Evolutionary conservation across 2,797 vertebrate genomes (phyloP), one percentile per base, ranked within the genome.

Genomic region (Monodelphis domestica): DNA sequence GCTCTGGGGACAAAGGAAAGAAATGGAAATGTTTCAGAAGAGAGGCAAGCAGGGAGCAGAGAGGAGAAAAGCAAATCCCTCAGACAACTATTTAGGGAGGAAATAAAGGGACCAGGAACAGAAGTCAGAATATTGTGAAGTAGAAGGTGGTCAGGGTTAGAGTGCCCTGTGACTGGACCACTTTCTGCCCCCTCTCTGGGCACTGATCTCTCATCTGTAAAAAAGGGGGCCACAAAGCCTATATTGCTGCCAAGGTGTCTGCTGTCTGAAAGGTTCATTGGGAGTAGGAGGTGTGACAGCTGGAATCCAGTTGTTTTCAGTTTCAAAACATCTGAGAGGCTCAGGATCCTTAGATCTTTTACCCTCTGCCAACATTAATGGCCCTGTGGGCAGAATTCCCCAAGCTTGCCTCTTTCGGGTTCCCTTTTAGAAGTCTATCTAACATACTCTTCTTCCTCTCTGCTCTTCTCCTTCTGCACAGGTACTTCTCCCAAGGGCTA

Each of bases 401-500:
- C 51, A 33, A 29, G 33, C 50, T 94, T 21, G 1, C 87, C 57
- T 89, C 88, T 56, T 91, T 30, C 1, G 50, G 70, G 45, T 12
- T 91, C 56, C 89, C 93, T 94, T 78, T 90, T 52, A 91, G 89
- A 70, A 55, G 15, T 88, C 90, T 89, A 88, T 95, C 92, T 89
- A 30, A 54, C 53, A 95, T 88, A 52, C 91, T 91, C 29, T 50
- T 53, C 87, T 90, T 96, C 93, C 55, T 91, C 91, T 94, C 45
- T 56, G 63, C 84, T 94, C 94, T 93, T 88, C 89, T 94, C 97
- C 97, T 92, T 56, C 95, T 95, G 87, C 53, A 95, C 89, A 96
- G 97, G 97, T 98, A 98, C 98, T 98, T 98, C 98, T 98, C 88
- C 95, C 78, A 7, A 63, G 97, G 98, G 54, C 91, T 89, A 28